Percentiles rank a stretch among this genome's conserved stretches.
phyloP scores from a whole-genome alignment of 2,113 vertebrate species.

The Lepus europaeus region DNA sequence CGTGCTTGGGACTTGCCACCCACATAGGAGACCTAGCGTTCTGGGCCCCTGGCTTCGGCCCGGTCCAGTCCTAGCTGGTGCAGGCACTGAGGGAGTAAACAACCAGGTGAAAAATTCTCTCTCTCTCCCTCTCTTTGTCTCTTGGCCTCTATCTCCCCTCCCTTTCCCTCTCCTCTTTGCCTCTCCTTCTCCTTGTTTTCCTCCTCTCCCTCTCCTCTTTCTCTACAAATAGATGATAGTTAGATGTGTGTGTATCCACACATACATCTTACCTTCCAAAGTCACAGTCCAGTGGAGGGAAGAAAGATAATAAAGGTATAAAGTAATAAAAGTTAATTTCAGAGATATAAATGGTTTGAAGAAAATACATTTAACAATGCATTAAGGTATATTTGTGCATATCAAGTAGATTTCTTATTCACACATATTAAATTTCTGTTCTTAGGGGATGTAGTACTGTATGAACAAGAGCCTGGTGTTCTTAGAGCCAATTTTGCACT shows the following conservation, averaged over 20 bases:
- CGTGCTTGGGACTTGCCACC: too few species aligned
- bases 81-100: too few species aligned
- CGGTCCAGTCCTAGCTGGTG: too few species aligned
- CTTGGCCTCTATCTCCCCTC: neutral
- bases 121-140: neutral
- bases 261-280: neutral
- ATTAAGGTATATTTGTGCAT: neutral
- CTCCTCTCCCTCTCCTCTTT: neutral
- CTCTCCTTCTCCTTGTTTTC: neutral
- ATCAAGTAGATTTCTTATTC: neutral
- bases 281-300: neutral
- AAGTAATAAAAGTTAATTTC: conserved; percentile 15
- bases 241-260: neutral
- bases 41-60: too few species aligned
- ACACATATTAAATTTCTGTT: neutral
- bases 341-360: neutral
- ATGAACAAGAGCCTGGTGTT: neutral
- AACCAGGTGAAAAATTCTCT: too few species aligned
- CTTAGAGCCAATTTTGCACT: neutral
- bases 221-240: neutral
- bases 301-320: conserved; percentile 25
- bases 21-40: too few species aligned
- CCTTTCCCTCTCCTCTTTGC: neutral
- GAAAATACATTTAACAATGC: neutral
- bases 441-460: neutral